Base-by-base conservation (phyloP, 2,113 vertebrate genomes). In the Catagonus wagneri region DNA sequence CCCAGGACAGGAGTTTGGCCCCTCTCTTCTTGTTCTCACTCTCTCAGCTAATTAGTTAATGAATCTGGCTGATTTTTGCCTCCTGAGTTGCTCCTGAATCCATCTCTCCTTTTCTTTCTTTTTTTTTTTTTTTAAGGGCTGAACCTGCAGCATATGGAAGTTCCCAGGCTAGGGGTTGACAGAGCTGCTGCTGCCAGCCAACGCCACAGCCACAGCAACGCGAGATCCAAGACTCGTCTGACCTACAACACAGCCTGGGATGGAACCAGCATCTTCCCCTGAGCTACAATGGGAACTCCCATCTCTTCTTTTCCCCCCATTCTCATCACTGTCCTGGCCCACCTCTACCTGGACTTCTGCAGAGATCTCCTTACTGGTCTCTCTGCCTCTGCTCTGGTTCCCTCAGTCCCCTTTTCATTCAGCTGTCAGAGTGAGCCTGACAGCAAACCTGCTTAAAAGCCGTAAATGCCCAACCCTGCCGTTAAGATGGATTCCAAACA, bases 401-500 rank as follows among this genome's bases (percentile, higher is more conserved):
- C 16, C 9, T 36, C 13, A 6, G 20, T 22, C 16, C 29, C 50
- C n/a, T 83, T 60, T 90, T 56, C 25, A 36, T 20, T 22, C 29
- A 93, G 23, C 50, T 22, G 20, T 80, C 25, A 89, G 66, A 86
- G 50, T 15, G 50, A 96, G 87, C 4, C 60, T 79, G 29, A 69
- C 9, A 13, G 27, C 32, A 75, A 34, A 80, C 66, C 17, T 54
- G 39, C 84, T 72, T 95, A 91, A 87, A 52, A 17, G 8, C 32
- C 52, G 8, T 52, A 68, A 27, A 44, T 44, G 78, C 8, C 65
- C 16, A 29, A 52, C 54, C 23, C 39, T 66, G 50, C 36, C 25
- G 66, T 85, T 56, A 76, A 25, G 36, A 68, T 76, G 50, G n/a
- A 39, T 54, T 93, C 32, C 86, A 90, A 60, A 93, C 13, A 95